Conservation (phyloP, 2,888 invertebrate species). For the Calameuta idolon region DNA sequence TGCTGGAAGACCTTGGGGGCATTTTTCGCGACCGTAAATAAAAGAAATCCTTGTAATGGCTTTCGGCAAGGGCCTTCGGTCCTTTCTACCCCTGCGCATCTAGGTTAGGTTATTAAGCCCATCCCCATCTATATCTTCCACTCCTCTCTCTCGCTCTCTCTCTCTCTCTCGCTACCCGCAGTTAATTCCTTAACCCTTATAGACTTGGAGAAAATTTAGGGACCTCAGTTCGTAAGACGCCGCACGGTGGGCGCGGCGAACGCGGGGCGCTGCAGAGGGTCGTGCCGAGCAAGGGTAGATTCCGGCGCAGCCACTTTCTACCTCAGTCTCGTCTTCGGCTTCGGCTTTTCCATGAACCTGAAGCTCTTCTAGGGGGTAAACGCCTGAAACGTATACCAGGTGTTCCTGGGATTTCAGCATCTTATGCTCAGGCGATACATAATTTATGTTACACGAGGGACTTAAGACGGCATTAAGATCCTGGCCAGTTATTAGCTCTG, state of each 20-base stretch:
- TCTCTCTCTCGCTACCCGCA: conserved; percentile 23
- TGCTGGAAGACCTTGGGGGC: conserved; percentile 22
- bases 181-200: conserved; percentile 66
- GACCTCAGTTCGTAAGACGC: conserved; percentile 37
- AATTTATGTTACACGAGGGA: conserved; percentile 65
- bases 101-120: conserved; percentile 45
- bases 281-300: background rate
- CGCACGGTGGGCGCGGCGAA: conserved; percentile 15
- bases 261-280: conserved; percentile 19
- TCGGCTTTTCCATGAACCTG: background rate
- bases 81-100: conserved; percentile 28
- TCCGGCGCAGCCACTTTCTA: background rate
- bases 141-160: conserved; percentile 12
- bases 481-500: conserved; percentile 21
- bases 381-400: conserved; percentile 59
- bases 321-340: background rate
- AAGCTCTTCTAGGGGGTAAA: background rate
- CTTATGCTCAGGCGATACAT: conserved; percentile 66
- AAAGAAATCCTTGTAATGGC: conserved; percentile 66
- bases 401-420: conserved; percentile 65
- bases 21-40: conserved; percentile 62
- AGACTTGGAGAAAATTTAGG: conserved; percentile 62
- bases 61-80: conserved; percentile 53
- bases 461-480: conserved; percentile 67
- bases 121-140: conserved; percentile 26